Base-by-base conservation (phyloP, 2,113 vertebrate genomes). In the Anolis sagrei region DNA sequence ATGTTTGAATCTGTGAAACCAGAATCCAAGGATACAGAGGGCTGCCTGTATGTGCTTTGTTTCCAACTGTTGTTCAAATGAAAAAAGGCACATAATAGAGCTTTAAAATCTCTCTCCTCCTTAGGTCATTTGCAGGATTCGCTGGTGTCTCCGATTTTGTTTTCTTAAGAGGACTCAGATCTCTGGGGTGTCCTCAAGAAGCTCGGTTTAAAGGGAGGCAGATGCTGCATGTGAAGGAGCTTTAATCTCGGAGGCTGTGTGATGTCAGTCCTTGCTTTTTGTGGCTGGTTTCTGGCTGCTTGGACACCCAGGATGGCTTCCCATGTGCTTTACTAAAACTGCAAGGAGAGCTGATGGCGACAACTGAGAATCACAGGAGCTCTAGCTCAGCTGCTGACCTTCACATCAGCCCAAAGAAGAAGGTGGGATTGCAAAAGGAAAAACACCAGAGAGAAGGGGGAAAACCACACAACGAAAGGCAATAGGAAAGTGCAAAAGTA, bases 361-460 rank as follows among this genome's bases (percentile, higher is more conserved):
- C 16, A 36, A 27, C 18, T 10, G 74, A 36, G 62, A 51, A 69
- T 68, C 13, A 39, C 29, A 4, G 68, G 11, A 2, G 44, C 16
- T 61, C 34, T 64, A 51, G 64, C 79, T 6, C 19, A 23, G 44
- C 62, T 64, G 62, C 61, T 36, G 83, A 86, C 21, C 82, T 90
- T 79, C 25, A 86, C 91, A 75, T 76, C 79, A 72, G 77, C 19
- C 2, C n/a, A 36, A 58, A n/a, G 49, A 85, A 85, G 54, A 76
- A 9, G 16, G 16, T 14, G 10, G 74, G 44, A 18, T 7, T 21
- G 13, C 36, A 14, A 0, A 64, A 1, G 36, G 14, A 34, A 61
- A 25, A 77, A 54, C 54, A 70, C 34, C 1, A 7, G 62, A 18
- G 62, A 64, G 7, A 25, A 64, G 11, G 54, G 54, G 54, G 11